Evolutionary conservation across 2,797 vertebrate genomes (phyloP).

Genomic region (Halcyon badia): DNA sequence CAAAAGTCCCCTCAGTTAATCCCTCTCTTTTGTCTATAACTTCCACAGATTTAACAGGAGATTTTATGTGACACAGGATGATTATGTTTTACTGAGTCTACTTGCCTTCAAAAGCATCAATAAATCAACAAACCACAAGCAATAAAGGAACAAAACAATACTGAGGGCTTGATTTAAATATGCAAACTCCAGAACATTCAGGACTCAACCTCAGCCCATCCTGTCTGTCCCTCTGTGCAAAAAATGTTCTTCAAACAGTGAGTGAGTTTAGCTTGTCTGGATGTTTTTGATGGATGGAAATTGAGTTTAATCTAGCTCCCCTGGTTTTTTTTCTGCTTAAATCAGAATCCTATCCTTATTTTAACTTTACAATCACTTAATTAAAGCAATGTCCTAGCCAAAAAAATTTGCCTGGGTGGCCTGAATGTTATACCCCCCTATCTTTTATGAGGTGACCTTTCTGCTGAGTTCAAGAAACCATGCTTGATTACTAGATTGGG

Average conservation of each 20-base stretch:
- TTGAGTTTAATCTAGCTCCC: not conserved
- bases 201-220: not conserved
- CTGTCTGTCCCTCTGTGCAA: not conserved
- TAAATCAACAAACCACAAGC: constrained; percentile 30
- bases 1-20: not conserved
- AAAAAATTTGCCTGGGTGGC: constrained; percentile 40
- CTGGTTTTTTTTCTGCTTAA: constrained; percentile 12
- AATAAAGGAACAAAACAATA: constrained; percentile 35
- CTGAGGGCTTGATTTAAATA: constrained; percentile 20
- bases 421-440: constrained; percentile 18
- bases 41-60: not conserved
- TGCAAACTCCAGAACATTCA: not conserved
- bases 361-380: constrained; percentile 47
- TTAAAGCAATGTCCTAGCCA: constrained; percentile 22
- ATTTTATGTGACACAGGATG: not conserved
- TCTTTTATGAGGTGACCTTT: constrained; percentile 49
- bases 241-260: constrained; percentile 19
- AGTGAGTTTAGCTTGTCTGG: not conserved
- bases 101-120: constrained; percentile 15
- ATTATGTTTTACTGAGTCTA: not conserved
- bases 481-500: not conserved
- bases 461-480: constrained; percentile 34
- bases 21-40: not conserved
- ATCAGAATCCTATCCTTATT: constrained; percentile 45
- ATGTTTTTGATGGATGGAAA: constrained; percentile 10